These are phyloP conservation scores for Streptopelia turtur DNA, from an alignment of 2,797 vertebrate species.

Conservation along the genomic window DNA sequence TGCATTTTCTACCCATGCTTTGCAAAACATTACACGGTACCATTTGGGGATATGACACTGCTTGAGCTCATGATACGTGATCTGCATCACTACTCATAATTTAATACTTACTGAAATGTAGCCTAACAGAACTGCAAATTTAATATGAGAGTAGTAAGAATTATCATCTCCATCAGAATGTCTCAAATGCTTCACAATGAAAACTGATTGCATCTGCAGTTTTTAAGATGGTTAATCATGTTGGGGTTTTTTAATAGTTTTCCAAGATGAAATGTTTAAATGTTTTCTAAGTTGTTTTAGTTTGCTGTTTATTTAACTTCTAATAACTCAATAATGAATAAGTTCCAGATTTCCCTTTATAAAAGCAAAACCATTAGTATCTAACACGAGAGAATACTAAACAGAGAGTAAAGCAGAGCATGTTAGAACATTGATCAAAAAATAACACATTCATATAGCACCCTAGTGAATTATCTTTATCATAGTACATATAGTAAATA, in stretches of 20 bases:
- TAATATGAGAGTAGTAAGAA: neutral
- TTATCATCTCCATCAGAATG: neutral
- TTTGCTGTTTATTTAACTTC: constrained; percentile 27
- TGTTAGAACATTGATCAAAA: neutral
- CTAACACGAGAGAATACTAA: neutral
- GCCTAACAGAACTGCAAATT: neutral
- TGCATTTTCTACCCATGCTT: neutral
- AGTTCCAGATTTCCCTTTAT: neutral
- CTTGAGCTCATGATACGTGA: neutral
- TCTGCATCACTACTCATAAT: neutral
- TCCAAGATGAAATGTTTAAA: constrained; percentile 17
- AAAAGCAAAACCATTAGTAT: neutral
- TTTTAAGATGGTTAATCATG: neutral
- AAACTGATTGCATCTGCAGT: neutral
- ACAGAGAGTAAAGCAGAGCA: neutral
- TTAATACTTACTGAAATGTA: neutral
- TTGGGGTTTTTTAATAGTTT: neutral
- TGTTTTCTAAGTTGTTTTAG: neutral
- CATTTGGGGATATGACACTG: neutral
- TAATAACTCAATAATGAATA: neutral
- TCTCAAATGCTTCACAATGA: neutral
- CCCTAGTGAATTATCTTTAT: neutral
- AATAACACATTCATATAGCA: neutral
- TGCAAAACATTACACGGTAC: neutral
- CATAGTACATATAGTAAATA: neutral